Conservation (phyloP, 2,888 invertebrate genomes). For the Pseudolycoriella hygida region DNA sequence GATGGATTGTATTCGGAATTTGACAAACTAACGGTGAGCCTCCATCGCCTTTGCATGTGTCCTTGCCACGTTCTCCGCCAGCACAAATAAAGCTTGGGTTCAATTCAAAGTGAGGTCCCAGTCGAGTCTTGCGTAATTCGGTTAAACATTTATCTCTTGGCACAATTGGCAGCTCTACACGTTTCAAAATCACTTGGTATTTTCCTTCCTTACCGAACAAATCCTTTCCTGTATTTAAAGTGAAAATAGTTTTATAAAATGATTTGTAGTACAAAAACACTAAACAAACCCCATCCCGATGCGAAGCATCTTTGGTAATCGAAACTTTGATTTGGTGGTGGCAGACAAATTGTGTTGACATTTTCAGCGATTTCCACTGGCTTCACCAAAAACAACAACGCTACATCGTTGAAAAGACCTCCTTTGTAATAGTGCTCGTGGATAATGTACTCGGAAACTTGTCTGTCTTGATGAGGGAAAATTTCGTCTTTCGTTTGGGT, state of each 20-base stretch:
- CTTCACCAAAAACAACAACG: slow-evolving; percentile 42
- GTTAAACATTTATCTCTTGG: slow-evolving; percentile 28
- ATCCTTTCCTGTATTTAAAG: slow-evolving; percentile 11
- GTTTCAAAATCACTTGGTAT: slow-evolving; percentile 42
- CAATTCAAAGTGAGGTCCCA: slow-evolving; percentile 44
- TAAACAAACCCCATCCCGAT: slow-evolving; percentile 49
- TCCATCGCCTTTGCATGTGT: slow-evolving; percentile 48
- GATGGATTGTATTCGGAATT: slow-evolving; percentile 24
- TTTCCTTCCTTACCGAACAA: slow-evolving; percentile 27
- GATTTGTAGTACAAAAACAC: too few relatives aligned
- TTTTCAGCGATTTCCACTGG: slow-evolving; percentile 45
- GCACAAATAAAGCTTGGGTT: slow-evolving; percentile 57
- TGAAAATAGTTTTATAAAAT: too few relatives aligned
- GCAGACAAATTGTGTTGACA: slow-evolving; percentile 43
- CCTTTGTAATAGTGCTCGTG: slow-evolving; percentile 46
- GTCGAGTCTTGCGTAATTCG: slow-evolving; percentile 38
- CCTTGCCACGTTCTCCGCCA: slow-evolving; percentile 48
- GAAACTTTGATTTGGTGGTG: slow-evolving; percentile 31
- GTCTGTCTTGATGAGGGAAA: slow-evolving; percentile 49
- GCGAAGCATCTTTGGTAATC: slow-evolving; percentile 35
- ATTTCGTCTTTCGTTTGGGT: slow-evolving; percentile 53
- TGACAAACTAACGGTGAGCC: slow-evolving; percentile 57
- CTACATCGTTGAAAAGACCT: slow-evolving; percentile 56
- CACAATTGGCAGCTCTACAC: slow-evolving; percentile 51
- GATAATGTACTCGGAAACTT: slow-evolving; percentile 34